Evolutionary conservation across 2,113 vertebrate genomes (phyloP), one percentile per base, ranked within the genome.

Genomic region (Butastur rufipennis): DNA sequence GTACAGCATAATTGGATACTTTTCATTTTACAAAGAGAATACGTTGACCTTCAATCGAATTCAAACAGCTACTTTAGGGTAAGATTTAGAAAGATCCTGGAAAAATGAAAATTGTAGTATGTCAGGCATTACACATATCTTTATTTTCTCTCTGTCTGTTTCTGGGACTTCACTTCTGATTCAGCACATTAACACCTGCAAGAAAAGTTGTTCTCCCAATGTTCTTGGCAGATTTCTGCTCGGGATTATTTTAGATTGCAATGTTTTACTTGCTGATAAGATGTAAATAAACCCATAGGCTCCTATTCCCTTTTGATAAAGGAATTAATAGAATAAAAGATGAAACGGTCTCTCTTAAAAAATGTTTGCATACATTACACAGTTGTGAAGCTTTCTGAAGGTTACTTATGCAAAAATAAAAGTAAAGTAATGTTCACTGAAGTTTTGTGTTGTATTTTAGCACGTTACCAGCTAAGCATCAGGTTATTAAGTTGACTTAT

Each of bases 311-410:
- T 32, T 92, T 82, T 96, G 97, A 75, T 89, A 87, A 94, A 79
- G 25, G 87, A 92, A 94, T 93, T 94, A 94, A 92, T 58, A 47
- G 73, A 94, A 87, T 58, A 75, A 96, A 94, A 95, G 81, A 94
- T n/a, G 78, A 91, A 95, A 29, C 31, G 18, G 19, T 31, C 23
- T 27, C 68, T 83, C 81, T 82, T 88, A 62, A 71, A 90, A 86
- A 80, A 62, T 59, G 65, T 87, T 89, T 91, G 81, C 88, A 80
- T 67, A 80, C 40, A 38, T 70, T 42, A 32, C 3, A 6, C 48
- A 73, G 45, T 71, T 38, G 34, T 68, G 85, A 81, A 87, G 62
- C 58, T 84, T 87, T 75, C 63, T 85, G 74, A 65, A 80, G 36
- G 61, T 45, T 93, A 31, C n/a, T 84, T 56, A 65, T 50, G 55